Base-by-base conservation (phyloP, 2,888 invertebrate genomes). In the Geophilus truncorum region DNA sequence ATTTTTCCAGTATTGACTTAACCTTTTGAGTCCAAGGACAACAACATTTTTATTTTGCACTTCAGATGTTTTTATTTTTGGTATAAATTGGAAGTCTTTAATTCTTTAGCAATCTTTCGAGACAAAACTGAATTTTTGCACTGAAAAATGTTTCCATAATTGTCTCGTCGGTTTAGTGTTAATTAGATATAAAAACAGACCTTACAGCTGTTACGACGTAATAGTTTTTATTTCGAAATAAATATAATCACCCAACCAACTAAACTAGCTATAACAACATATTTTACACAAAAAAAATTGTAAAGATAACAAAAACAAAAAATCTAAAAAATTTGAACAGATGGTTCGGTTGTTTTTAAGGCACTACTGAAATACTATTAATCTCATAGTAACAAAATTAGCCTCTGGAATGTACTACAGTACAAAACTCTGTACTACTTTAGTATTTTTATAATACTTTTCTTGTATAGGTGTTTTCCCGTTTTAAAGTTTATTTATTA, bases 331-430 rank as follows among this genome's bases (percentile, higher is more conserved):
- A 62, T 25, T 6, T 62, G 21, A 25, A 25, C 23, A 7, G 23
- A 62, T n/a, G 6, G 25, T 62, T 62, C 23, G 62, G 15, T 7
- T 23, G 23, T 62, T 12, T 25, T 7, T 62, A 62, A 62, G 62
- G 62, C 62, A 62, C 62, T 62, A 62, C 62, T 23, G 15, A 62
- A 25, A 25, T 18, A 45, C n/a, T 62, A 62, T 62, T 62, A 62
- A 62, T 62, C 62, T 62, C 62, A 62, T 25, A 25, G 62, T 62
- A 62, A 62, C 62, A 62, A 21, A 62, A 62, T 25, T 62, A 62
- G 62, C 62, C 62, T 62, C 62, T 62, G 62, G 62, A 62, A 62
- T 62, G 62, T 62, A 62, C 62, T 62, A 62, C 62, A 62, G 62
- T 62, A 62, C 62, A 62, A 62, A 62, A 23, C 10, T 25, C 23